phyloP scores from a whole-genome alignment of 1,140 invertebrate species.

The Trichonephila inaurata region DNA sequence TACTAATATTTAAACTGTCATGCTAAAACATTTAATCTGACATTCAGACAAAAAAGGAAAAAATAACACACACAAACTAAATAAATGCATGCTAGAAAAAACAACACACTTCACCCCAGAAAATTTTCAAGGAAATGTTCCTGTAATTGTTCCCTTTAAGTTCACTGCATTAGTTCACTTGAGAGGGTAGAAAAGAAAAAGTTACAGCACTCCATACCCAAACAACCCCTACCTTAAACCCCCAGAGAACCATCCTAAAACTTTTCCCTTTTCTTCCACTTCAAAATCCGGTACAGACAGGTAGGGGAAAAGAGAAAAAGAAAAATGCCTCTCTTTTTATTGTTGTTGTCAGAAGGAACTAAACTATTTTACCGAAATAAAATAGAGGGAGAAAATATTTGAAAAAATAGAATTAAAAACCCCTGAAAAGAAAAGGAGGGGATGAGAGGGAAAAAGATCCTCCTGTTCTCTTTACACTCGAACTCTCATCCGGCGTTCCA shows the following conservation, averaged over 20 bases:
- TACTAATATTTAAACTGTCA: no score
- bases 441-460: no score
- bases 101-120: no score
- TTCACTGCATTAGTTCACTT: background rate
- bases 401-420: constrained; percentile 26
- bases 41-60: no score
- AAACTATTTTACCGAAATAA: constrained; percentile 40
- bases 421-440: background rate
- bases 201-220: background rate
- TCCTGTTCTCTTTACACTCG: no score
- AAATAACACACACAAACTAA: no score
- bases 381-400: constrained; percentile 1
- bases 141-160: background rate
- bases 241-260: background rate
- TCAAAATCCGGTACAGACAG: background rate
- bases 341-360: background rate
- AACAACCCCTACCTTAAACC: background rate
- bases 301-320: background rate
- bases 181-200: background rate
- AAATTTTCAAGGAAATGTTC: background rate
- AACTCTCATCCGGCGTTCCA: background rate
- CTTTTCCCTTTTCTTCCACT: background rate
- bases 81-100: no score
- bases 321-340: background rate
- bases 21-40: no score